phyloP scores from a whole-genome alignment of 2,888 invertebrate species.

The Clitarchus hookeri region DNA sequence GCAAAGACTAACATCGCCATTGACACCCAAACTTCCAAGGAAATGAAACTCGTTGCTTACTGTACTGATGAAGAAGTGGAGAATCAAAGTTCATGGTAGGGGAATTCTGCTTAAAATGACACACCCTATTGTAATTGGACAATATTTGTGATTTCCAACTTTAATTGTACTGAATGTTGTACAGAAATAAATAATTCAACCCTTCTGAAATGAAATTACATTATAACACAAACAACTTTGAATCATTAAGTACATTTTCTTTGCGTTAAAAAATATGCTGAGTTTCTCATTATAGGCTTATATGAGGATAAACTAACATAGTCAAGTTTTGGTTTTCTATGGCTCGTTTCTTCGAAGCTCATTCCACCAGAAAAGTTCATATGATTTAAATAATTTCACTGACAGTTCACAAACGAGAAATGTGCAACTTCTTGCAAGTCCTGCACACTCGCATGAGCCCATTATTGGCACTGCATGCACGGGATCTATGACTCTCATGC shows the following conservation, averaged over 20 bases:
- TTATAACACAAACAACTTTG: neutral
- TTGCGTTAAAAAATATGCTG: neutral
- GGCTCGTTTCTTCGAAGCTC: neutral
- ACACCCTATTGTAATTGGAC: no score
- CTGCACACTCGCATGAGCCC: no score
- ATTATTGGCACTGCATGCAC: no score
- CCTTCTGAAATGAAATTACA: neutral
- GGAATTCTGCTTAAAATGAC: no score
- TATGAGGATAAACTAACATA: neutral
- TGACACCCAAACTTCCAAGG: no score
- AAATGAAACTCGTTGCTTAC: no score
- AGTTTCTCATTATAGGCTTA: neutral
- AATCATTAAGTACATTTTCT: neutral
- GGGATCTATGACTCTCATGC: neutral
- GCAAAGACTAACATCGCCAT: no score
- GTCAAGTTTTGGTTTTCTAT: neutral
- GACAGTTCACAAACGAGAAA: neutral
- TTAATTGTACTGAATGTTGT: neutral
- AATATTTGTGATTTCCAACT: neutral
- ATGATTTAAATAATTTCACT: neutral
- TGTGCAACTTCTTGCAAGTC: no score
- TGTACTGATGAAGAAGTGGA: no score
- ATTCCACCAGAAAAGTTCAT: neutral
- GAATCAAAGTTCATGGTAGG: no score
- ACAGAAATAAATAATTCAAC: neutral